phyloP scores from a whole-genome alignment of 2,797 vertebrate species.

The Sebastes hopkinsi region DNA sequence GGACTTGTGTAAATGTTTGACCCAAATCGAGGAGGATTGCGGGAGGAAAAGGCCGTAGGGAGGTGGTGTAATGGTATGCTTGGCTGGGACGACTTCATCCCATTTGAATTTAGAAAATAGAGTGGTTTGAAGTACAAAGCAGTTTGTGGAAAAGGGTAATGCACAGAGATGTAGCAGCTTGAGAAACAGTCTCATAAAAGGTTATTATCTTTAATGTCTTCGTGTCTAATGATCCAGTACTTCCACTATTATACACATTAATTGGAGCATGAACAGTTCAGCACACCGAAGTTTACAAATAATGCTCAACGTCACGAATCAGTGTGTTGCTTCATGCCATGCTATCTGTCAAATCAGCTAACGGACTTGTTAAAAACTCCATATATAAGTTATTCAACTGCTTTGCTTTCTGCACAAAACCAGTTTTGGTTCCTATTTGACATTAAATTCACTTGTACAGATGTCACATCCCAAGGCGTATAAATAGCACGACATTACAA shows the following conservation, averaged over 20 bases:
- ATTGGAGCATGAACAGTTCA: conserved; percentile 24
- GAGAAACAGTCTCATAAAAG: not conserved
- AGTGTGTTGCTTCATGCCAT: conserved; percentile 3
- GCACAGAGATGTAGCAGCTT: conserved; percentile 33
- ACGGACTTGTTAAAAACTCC: not conserved
- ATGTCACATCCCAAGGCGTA: not conserved
- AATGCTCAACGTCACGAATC: conserved; percentile 2
- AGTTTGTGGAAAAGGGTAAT: not conserved
- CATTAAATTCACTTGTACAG: not conserved
- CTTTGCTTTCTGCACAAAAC: not conserved
- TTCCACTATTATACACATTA: conserved; percentile 17
- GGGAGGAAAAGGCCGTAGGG: conserved; percentile 46
- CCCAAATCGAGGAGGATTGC: conserved; percentile 39
- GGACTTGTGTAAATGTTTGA: conserved; percentile 67
- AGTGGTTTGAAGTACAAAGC: not conserved
- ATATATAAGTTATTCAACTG: not conserved
- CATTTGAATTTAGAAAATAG: not conserved
- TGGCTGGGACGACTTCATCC: conserved; percentile 29
- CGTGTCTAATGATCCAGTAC: conserved; percentile 27
- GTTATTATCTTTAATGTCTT: conserved; percentile 17
- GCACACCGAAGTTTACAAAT: conserved; percentile 27
- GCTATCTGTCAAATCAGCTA: not conserved
- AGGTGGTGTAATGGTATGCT: conserved; percentile 65
- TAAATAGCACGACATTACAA: not conserved
- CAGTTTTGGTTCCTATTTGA: not conserved